Evolutionary conservation across 2,113 vertebrate species (phyloP).

Genomic region (Sylvia atricapilla): DNA sequence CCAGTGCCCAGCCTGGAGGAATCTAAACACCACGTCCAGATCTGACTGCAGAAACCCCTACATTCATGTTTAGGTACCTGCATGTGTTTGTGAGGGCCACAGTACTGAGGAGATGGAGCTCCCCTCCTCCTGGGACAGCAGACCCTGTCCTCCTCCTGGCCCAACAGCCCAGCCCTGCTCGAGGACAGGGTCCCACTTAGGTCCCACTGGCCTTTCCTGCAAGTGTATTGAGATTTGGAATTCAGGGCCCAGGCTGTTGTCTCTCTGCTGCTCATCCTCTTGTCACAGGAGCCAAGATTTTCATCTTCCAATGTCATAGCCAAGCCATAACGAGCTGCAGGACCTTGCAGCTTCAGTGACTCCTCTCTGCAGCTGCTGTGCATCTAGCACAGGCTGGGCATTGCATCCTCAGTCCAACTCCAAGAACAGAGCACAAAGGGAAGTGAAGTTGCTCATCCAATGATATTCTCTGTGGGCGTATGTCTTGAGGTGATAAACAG

Average conservation of each 20-base stretch:
- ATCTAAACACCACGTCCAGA: neutral
- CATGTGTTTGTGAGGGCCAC: rapidly evolving
- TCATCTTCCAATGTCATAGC: neutral
- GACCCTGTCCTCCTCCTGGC: neutral
- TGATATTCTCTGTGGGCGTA: neutral
- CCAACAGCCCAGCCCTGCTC: neutral
- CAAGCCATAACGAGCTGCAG: neutral
- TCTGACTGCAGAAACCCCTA: neutral
- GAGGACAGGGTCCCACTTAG: neutral
- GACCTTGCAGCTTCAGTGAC: neutral
- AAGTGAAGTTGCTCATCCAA: neutral
- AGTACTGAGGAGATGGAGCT: neutral
- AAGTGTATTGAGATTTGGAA: neutral
- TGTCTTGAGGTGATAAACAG: neutral
- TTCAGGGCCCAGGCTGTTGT: neutral
- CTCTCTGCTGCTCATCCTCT: neutral
- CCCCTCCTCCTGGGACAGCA: neutral
- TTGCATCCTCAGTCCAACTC: neutral
- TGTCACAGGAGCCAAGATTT: neutral
- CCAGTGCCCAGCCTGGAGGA: neutral
- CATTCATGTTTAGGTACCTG: neutral
- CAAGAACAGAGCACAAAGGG: neutral
- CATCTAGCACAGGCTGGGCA: neutral
- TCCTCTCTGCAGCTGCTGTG: neutral
- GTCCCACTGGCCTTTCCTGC: neutral